Conservation (phyloP, 2,797 vertebrate genomes). For the Antrozous pallidus region DNA sequence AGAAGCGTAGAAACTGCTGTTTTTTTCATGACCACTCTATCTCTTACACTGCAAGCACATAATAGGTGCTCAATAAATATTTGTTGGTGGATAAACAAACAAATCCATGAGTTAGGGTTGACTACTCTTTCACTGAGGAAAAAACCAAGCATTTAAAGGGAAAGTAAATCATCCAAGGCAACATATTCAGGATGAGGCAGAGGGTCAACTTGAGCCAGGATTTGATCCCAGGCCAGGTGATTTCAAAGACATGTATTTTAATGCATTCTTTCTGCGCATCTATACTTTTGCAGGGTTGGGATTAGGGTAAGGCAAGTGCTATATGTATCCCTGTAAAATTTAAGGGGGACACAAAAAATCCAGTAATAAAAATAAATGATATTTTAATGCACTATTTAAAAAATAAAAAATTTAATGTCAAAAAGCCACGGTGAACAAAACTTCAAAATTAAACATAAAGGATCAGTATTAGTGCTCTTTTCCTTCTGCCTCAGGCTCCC, state of each 20-base stretch:
- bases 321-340: neutral
- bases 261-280: neutral
- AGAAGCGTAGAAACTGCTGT: neutral
- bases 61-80: neutral
- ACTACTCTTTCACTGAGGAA: neutral
- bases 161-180: neutral
- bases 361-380: neutral
- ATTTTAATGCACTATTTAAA: neutral
- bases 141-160: neutral
- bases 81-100: neutral
- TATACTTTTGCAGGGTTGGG: neutral
- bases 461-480: neutral
- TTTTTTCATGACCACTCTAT: neutral
- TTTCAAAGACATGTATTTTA: neutral
- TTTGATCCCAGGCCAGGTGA: neutral
- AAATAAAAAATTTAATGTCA: neutral
- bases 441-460: neutral
- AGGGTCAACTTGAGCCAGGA: neutral
- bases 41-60: neutral
- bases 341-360: neutral
- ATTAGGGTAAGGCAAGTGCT: neutral
- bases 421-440: neutral
- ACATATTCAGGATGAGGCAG: neutral
- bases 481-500: neutral
- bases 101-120: neutral